Evolutionary conservation across 2,888 invertebrate genomes (phyloP), one percentile per base, ranked within the genome.

Genomic region (Neoascia interrupta): DNA sequence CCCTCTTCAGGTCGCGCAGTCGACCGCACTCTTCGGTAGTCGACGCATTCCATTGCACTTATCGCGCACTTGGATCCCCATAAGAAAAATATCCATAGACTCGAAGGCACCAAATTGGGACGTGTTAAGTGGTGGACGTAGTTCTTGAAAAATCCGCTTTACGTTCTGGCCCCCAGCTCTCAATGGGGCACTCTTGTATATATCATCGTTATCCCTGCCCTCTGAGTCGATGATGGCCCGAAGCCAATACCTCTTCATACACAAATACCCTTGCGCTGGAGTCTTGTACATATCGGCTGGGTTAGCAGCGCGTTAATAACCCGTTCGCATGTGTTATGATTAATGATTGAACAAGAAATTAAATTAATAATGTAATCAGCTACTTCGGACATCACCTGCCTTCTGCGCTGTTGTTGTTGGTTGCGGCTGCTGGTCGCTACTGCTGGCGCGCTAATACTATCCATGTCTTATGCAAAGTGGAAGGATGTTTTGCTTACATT

Each of bases 271-370:
- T n/a, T 28, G 47, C 21, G 23, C 18, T 54, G 28, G 19, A 31
- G 63, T 69, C 34, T 45, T 53, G 54, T 58, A 53, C 31, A 28
- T 37, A 39, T 36, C 51, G 70, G 63, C 64, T 58, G 58, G 58
- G 56, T 60, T 64, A 26, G 45, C 51, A 64, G 45, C 39, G 51
- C 70, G 56, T 51, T 63, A 76, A 63, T 66, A 76, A 76, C 66
- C 51, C 66, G 56, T 68, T 66, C 81, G 83, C 83, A 84, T 85
- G 84, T 86, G 86, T 86, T 86, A 86, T 86, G 86, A 86, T 86
- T 87, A 85, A 86, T 86, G 87, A 86, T 85, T 85, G 85, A 85
- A 87, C 86, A 86, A 85, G 86, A 86, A 86, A 85, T 85, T 86
- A 86, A 87, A 87, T 86, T 86, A 86, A 84, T 84, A 84, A 84